Percentiles rank a stretch among this genome's conserved stretches.
phyloP scores from a whole-genome alignment of 2,113 vertebrate species.

The Antechinus stuartii region DNA sequence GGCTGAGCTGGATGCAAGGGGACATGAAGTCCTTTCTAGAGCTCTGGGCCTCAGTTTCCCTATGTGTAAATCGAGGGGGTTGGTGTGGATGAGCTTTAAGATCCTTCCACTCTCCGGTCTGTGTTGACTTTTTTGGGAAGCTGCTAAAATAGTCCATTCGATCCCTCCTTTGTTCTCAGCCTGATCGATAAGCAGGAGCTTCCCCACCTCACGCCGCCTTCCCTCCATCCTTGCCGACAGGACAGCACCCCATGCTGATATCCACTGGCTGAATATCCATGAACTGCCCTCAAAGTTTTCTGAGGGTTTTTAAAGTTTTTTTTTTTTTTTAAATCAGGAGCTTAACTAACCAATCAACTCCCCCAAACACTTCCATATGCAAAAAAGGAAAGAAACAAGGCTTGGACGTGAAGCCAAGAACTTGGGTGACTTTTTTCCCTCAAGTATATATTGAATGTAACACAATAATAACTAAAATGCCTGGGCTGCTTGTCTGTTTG shows the following conservation, averaged over 20 bases:
- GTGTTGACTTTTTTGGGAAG: neutral
- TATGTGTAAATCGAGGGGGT: neutral
- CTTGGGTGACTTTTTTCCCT: neutral
- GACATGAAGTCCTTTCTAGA: neutral
- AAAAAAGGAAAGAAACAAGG: neutral
- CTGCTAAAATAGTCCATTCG: conserved; percentile 14
- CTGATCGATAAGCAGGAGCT: neutral
- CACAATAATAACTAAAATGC: neutral
- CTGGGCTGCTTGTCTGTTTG: neutral
- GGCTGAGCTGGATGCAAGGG: neutral
- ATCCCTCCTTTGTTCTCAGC: neutral
- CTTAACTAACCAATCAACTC: neutral
- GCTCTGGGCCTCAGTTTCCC: neutral
- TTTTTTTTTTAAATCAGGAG: neutral
- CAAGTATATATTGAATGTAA: neutral
- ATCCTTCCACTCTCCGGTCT: neutral
- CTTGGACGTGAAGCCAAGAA: neutral
- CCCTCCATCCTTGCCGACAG: neutral
- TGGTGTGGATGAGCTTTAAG: neutral
- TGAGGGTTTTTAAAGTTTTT: neutral
- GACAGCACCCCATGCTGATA: neutral
- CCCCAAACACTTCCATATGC: neutral
- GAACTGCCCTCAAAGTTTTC: neutral
- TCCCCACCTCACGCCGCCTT: neutral
- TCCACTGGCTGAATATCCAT: neutral